phyloP scores from a whole-genome alignment of 2,888 invertebrate genomes.

The Caenorhabditis sp. region DNA sequence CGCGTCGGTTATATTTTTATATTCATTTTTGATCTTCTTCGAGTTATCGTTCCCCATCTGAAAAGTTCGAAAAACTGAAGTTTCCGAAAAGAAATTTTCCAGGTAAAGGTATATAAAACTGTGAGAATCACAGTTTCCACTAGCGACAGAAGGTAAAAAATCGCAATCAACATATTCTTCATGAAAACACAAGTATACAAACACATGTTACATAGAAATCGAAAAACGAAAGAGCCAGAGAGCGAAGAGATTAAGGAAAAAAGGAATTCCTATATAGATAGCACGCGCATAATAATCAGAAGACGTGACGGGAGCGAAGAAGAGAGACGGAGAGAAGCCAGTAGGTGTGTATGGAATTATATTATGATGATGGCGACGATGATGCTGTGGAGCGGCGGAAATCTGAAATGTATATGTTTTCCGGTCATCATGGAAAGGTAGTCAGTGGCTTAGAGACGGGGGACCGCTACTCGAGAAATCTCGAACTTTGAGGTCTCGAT shows the following conservation, averaged over 20 bases:
- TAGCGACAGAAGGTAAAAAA: too few species aligned
- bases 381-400: background rate
- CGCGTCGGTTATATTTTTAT: slow-evolving; percentile 15
- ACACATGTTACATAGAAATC: too few species aligned
- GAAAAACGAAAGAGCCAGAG: too few species aligned
- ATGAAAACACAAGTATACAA: too few species aligned
- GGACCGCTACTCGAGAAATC: too few species aligned
- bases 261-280: background rate
- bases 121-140: too few species aligned
- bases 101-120: background rate
- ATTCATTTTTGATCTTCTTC: slow-evolving; percentile 23
- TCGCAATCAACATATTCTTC: too few species aligned
- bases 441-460: too few species aligned
- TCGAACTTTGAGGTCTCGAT: too few species aligned
- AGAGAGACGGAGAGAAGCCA: slow-evolving; percentile 28
- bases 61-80: background rate
- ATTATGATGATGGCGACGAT: background rate
- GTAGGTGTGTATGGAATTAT: slow-evolving; percentile 2
- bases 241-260: too few species aligned
- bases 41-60: slow-evolving; percentile 35
- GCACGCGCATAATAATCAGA: slow-evolving; percentile 34
- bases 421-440: too few species aligned
- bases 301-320: slow-evolving; percentile 3
- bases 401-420: background rate
- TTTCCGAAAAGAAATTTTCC: background rate